A percentile compares a stretch with the other conserved stretches of the same genome.
Conservation (phyloP, 2,888 invertebrate genomes). For the Norana najaformis region DNA sequence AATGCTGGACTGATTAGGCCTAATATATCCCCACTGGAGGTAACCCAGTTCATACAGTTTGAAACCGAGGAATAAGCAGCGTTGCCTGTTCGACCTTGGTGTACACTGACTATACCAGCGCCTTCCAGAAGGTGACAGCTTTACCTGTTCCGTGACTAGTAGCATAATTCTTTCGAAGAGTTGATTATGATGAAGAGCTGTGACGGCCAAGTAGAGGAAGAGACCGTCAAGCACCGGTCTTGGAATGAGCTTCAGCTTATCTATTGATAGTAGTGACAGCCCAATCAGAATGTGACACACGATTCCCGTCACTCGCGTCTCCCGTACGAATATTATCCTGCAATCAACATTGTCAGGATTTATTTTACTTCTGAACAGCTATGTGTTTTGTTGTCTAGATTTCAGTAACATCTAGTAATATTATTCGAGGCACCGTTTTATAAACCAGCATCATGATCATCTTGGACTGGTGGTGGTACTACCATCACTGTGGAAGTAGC, state of each 20-base stretch:
- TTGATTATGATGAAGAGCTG: conserved; percentile 68
- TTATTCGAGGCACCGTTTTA: no score
- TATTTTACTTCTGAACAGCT: background rate
- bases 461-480: no score
- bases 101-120: background rate
- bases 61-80: no score
- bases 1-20: no score
- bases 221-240: conserved; percentile 68
- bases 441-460: no score
- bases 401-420: no score
- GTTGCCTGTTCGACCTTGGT: no score
- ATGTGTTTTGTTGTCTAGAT: no score
- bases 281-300: conserved; percentile 68
- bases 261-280: conserved; percentile 66
- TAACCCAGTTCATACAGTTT: no score
- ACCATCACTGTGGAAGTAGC: no score
- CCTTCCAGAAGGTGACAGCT: background rate
- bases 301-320: conserved; percentile 67
- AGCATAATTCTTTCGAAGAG: conserved; percentile 68
- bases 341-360: background rate
- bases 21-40: no score
- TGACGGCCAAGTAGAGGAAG: conserved; percentile 68
- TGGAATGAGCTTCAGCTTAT: conserved; percentile 67
- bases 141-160: conserved; percentile 68
- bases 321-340: conserved; percentile 66